Evolutionary conservation across 1,140 invertebrate genomes (phyloP).

Genomic region (Berghia stephanieae): DNA sequence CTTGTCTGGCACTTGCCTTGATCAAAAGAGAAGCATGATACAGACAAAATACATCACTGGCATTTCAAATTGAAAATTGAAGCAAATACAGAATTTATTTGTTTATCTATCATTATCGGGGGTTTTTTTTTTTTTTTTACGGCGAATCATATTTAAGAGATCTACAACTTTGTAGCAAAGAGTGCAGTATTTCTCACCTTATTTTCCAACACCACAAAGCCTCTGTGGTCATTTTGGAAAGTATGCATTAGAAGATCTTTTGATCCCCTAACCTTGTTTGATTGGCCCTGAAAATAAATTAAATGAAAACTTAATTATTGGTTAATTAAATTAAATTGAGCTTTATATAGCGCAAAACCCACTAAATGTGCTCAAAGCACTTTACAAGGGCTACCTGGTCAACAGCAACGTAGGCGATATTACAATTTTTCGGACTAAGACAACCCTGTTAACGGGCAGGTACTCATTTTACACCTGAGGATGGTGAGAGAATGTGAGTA

Average conservation of each 20-base stretch:
- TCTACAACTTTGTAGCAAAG: neutral
- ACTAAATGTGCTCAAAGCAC: too few relatives aligned
- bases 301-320: neutral
- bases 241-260: slow-evolving; percentile 57
- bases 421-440: too few relatives aligned
- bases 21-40: too few relatives aligned
- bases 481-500: too few relatives aligned
- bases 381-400: neutral
- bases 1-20: too few relatives aligned
- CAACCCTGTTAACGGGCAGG: too few relatives aligned
- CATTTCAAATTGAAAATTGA: neutral
- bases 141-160: too few relatives aligned
- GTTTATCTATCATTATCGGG: neutral
- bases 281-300: slow-evolving; percentile 50
- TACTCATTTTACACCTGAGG: too few relatives aligned
- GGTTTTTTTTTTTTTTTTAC: neutral
- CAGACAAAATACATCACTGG: too few relatives aligned
- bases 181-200: slow-evolving; percentile 43
- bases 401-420: neutral
- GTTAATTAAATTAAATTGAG: neutral
- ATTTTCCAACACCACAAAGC: slow-evolving; percentile 57
- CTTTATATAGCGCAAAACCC: neutral
- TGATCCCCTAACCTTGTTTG: slow-evolving; percentile 49
- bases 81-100: neutral
- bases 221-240: slow-evolving; percentile 51